Base-by-base conservation (phyloP, 2,888 invertebrate genomes). In the Chalcis sispes region DNA sequence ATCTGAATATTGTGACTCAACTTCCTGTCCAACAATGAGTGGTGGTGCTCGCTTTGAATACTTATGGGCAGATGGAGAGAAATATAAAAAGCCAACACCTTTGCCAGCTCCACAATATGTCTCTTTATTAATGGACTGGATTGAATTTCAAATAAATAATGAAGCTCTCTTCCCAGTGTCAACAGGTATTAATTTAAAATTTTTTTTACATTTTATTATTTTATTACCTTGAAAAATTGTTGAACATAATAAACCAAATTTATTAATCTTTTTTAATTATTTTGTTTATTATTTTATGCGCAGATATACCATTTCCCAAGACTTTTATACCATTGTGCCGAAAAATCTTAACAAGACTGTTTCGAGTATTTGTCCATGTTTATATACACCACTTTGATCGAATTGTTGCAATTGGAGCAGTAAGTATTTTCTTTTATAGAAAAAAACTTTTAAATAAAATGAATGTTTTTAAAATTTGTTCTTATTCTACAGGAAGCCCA, bases 341-440 rank as follows among this genome's bases (percentile, higher is more conserved):
- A 83, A 97, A 97, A 90, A 96, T 97, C 79, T 89, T 97, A 81
- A 96, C 96, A 0, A 91, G 97, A 64, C 89, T 97, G 54, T 97
- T 96, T 89, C 91, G 97, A 81, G 96, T 97, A 2, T 97, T 97
- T 89, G 97, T 97, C 0, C 97, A 97, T 88, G 96, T 97, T 54
- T 97, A 97, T 86, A 97, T 97, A 79, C 97, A 97, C 89, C 97
- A 97, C 88, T 98, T 97, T 88, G 96, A 97, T 86, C 92, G 95
- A 83, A 92, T 97, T 78, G 94, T 95, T 27, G 93, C 94, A 56
- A 94, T 97, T 83, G 95, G 96, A 81, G 96, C 96, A 42, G 96
- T 96, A 90, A 93, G 94, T 23, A 65, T 52, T 42, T 29, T 7
- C 70, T 62, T 48, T 23, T 56, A 32, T 62, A 13, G 10, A 36